Conservation (phyloP, 2,113 vertebrate genomes). For the Hippolais icterina region DNA sequence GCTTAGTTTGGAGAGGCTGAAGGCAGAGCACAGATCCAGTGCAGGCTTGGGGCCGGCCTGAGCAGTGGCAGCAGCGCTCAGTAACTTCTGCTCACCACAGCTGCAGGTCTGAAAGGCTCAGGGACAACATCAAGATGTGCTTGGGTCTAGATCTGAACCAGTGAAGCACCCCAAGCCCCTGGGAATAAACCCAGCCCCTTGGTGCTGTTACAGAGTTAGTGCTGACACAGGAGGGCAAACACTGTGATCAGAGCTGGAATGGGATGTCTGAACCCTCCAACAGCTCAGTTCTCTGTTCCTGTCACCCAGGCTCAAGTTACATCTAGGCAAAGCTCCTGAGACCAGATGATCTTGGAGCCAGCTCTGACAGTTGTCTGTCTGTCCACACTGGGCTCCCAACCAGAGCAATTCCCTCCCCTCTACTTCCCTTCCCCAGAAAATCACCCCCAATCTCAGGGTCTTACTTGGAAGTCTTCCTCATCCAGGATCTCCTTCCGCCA, state of each 20-base stretch:
- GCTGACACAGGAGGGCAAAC: neutral
- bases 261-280: neutral
- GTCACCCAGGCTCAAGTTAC: neutral
- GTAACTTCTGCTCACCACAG: fast-evolving
- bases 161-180: neutral
- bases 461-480: slow-evolving; percentile 93
- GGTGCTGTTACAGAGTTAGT: neutral
- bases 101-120: neutral
- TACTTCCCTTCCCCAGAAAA: neutral
- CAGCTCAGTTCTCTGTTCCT: neutral
- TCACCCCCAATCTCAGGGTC: neutral
- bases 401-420: neutral
- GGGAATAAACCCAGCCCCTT: neutral
- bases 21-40: neutral
- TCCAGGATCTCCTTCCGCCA: slow-evolving; percentile 95
- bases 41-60: fast-evolving
- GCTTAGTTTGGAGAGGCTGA: neutral
- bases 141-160: neutral
- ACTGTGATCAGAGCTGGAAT: neutral
- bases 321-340: neutral
- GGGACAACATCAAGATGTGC: neutral
- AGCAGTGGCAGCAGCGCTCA: neutral
- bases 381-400: neutral
- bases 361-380: neutral
- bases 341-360: neutral